Conservation (phyloP, 2,888 invertebrate species). For the Lapara coniferarum region DNA sequence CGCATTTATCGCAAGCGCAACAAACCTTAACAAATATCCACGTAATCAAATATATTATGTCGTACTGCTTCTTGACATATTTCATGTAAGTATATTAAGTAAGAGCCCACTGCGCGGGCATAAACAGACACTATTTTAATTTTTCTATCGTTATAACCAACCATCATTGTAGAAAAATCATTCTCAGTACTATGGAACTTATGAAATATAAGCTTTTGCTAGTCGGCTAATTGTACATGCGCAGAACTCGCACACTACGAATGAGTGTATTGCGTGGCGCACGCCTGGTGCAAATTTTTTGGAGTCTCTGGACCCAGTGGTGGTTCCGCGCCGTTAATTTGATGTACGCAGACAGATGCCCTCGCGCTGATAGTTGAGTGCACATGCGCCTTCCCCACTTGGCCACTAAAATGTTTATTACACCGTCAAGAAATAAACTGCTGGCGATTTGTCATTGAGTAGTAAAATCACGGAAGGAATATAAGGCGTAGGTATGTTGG, state of each 20-base stretch:
- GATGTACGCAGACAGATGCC: slow-evolving; percentile 68
- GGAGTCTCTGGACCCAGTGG: slow-evolving; percentile 33
- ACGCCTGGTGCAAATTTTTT: slow-evolving; percentile 60
- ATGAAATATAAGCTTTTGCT: slow-evolving; percentile 4
- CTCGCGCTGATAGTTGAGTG: slow-evolving; percentile 54
- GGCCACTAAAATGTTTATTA: slow-evolving; percentile 17
- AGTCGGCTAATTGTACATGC: slow-evolving; percentile 10
- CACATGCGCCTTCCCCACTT: slow-evolving; percentile 31
- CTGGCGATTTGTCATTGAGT: not conserved
- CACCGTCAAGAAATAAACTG: slow-evolving; percentile 1
- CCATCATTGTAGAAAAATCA: not conserved
- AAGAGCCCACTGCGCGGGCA: too few relatives aligned
- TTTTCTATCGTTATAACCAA: slow-evolving; percentile 1
- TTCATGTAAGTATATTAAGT: not conserved
- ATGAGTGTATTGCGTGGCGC: slow-evolving; percentile 38
- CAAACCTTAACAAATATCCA: slow-evolving; percentile 21
- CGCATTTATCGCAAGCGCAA: slow-evolving; percentile 31
- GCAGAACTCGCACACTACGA: not conserved
- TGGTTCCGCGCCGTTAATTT: slow-evolving; percentile 72
- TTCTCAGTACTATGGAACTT: slow-evolving; percentile 9
- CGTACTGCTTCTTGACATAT: not conserved
- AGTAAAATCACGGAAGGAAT: not conserved
- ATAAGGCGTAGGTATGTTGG: not conserved
- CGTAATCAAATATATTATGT: slow-evolving; percentile 5
- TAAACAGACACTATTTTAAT: slow-evolving; percentile 3